These are phyloP conservation scores for Sporophila hypoxantha DNA, from an alignment of 2,113 vertebrate genomes.

Conservation along the genomic window DNA sequence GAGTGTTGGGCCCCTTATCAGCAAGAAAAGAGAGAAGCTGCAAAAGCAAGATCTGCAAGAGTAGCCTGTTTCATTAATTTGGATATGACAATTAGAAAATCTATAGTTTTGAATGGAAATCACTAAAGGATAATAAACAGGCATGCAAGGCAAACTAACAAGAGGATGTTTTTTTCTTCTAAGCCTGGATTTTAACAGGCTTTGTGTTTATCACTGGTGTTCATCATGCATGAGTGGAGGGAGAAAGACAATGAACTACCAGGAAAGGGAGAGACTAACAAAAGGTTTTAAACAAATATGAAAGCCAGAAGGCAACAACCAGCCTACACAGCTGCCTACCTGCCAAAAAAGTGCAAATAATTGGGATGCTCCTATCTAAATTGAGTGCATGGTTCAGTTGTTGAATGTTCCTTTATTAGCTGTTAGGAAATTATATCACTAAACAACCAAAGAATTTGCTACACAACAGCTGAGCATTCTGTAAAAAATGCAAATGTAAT, in stretches of 20 bases:
- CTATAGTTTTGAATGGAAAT: not conserved
- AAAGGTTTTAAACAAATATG: not conserved
- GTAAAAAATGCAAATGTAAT: conserved; percentile 38
- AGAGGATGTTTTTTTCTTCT: not conserved
- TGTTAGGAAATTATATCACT: conserved; percentile 17
- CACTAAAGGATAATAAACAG: not conserved
- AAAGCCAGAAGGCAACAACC: not conserved
- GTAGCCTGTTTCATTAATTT: not conserved
- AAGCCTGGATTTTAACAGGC: not conserved
- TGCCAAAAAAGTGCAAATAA: conserved; percentile 28
- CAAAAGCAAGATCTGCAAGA: not conserved
- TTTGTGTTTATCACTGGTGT: not conserved
- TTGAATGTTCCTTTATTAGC: conserved; percentile 14
- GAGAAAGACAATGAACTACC: not conserved
- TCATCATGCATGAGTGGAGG: not conserved
- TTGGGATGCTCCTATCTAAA: conserved; percentile 14
- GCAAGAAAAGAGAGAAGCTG: not conserved
- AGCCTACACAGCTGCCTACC: not conserved
- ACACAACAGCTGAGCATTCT: conserved; percentile 10
- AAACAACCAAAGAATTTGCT: conserved; percentile 17
- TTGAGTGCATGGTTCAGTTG: not conserved
- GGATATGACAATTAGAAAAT: not conserved
- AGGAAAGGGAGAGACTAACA: not conserved
- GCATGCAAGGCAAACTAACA: not conserved
- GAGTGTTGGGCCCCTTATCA: not conserved